These are phyloP conservation scores for Hartigia nigra DNA, from an alignment of 2,888 invertebrate genomes.

Conservation along the genomic window DNA sequence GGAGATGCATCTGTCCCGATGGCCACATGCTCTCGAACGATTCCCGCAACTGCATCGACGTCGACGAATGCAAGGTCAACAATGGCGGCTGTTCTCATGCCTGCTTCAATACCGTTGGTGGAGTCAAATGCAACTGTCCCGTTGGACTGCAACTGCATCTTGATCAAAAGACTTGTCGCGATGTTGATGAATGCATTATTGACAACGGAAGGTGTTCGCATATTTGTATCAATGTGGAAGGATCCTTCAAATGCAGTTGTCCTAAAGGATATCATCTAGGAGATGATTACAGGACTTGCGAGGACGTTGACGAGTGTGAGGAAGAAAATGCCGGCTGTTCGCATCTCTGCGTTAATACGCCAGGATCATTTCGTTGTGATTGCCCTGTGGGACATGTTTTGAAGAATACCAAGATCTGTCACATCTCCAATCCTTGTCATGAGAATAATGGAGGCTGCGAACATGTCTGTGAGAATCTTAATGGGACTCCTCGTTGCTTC, in stretches of 20 bases:
- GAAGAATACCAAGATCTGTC: slow-evolving; percentile 39
- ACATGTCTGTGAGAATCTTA: slow-evolving; percentile 52
- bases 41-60: slow-evolving; percentile 63
- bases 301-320: slow-evolving; percentile 62
- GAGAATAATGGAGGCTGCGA: slow-evolving; percentile 65
- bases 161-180: slow-evolving; percentile 53
- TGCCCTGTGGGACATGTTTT: slow-evolving; percentile 62
- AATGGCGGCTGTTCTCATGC: slow-evolving; percentile 75
- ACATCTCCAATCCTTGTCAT: slow-evolving; percentile 39
- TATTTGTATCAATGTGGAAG: slow-evolving; percentile 66
- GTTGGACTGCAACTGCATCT: slow-evolving; percentile 61
- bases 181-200: slow-evolving; percentile 61
- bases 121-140: slow-evolving; percentile 68
- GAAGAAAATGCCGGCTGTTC: slow-evolving; percentile 63
- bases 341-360: slow-evolving; percentile 68
- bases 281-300: slow-evolving; percentile 62
- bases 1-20: slow-evolving; percentile 60
- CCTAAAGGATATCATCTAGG: slow-evolving; percentile 69
- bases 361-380: slow-evolving; percentile 66
- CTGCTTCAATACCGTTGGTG: slow-evolving; percentile 70
- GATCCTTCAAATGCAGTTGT: slow-evolving; percentile 72
- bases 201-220: slow-evolving; percentile 67
- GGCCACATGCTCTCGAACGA: slow-evolving; percentile 55
- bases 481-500: slow-evolving; percentile 44
- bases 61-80: slow-evolving; percentile 69